A percentile compares a stretch with the other conserved stretches of the same genome.
Conservation (phyloP, 2,888 invertebrate species). For the Ametastegia equiseti region DNA sequence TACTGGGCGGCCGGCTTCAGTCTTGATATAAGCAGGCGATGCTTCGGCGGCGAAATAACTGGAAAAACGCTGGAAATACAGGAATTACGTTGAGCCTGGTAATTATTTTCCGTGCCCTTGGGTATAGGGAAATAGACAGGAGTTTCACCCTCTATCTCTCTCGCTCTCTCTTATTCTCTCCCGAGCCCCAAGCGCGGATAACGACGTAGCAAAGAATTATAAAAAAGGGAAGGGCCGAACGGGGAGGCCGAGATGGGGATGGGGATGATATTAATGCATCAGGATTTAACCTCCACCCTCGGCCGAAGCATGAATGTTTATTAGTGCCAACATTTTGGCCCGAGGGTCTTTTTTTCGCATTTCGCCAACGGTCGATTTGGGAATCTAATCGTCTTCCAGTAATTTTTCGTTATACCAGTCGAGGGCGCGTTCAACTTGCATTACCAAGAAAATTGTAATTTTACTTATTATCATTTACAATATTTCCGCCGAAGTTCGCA, state of each 20-base stretch:
- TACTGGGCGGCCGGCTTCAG: conserved; percentile 44
- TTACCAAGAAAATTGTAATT: not conserved
- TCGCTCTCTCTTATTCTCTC: conserved; percentile 27
- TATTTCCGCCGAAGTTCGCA: not conserved
- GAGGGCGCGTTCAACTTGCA: not conserved
- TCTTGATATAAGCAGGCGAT: conserved; percentile 47
- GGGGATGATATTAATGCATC: conserved; percentile 51
- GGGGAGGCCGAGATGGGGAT: conserved; percentile 34
- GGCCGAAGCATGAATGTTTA: conserved; percentile 47
- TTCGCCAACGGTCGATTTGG: conserved; percentile 26
- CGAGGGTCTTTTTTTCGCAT: conserved; percentile 19
- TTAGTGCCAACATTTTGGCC: conserved; percentile 44
- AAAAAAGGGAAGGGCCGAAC: conserved; percentile 47
- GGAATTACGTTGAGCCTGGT: conserved; percentile 51
- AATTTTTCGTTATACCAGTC: not conserved
- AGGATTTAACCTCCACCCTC: conserved; percentile 46
- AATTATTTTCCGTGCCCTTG: conserved; percentile 51
- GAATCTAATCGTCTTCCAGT: conserved; percentile 12
- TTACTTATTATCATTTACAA: not conserved
- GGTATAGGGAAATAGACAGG: conserved; percentile 52
- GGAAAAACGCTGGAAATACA: conserved; percentile 49
- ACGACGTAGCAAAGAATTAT: conserved; percentile 52
- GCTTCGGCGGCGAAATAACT: conserved; percentile 48
- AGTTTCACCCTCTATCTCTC: conserved; percentile 40
- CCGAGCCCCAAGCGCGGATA: conserved; percentile 43